Evolutionary conservation across 2,113 vertebrate genomes (phyloP).

Genomic region (Halichoerus grypus): DNA sequence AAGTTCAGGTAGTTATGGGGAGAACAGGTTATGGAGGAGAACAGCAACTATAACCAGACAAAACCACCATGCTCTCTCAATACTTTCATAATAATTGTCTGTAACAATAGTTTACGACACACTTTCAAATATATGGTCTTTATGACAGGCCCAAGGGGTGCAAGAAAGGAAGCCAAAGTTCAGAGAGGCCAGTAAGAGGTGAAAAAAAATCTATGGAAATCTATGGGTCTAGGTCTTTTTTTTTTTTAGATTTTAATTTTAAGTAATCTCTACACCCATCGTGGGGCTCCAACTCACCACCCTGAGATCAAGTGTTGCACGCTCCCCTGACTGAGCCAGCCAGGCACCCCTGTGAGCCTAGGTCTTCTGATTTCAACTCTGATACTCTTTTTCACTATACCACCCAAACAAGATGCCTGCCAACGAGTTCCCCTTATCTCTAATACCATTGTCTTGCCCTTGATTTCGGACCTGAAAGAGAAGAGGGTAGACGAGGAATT

Average conservation of each 20-base stretch:
- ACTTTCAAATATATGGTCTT: neutral
- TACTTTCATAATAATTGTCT: conserved; percentile 44
- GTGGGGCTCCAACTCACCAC: neutral
- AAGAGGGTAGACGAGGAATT: neutral
- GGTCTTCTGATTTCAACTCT: conserved; percentile 41
- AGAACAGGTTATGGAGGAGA: conserved; percentile 10
- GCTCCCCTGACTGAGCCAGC: neutral
- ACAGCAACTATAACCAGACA: conserved; percentile 13
- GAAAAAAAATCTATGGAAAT: conserved; percentile 5
- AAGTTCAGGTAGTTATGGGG: neutral
- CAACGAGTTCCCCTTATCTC: neutral
- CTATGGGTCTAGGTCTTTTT: neutral
- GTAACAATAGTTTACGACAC: conserved; percentile 43
- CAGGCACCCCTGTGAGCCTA: neutral
- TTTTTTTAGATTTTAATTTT: neutral
- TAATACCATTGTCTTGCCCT: neutral
- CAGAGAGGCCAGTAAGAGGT: conserved; percentile 1
- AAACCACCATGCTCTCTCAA: neutral
- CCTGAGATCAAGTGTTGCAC: neutral
- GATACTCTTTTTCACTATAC: neutral
- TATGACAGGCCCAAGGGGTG: neutral
- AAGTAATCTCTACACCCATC: neutral
- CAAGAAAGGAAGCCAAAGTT: conserved; percentile 39
- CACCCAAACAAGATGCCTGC: neutral
- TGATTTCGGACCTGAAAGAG: neutral